Evolutionary conservation across 1,140 invertebrate species (phyloP).

Genomic region (Lineus longissimus): DNA sequence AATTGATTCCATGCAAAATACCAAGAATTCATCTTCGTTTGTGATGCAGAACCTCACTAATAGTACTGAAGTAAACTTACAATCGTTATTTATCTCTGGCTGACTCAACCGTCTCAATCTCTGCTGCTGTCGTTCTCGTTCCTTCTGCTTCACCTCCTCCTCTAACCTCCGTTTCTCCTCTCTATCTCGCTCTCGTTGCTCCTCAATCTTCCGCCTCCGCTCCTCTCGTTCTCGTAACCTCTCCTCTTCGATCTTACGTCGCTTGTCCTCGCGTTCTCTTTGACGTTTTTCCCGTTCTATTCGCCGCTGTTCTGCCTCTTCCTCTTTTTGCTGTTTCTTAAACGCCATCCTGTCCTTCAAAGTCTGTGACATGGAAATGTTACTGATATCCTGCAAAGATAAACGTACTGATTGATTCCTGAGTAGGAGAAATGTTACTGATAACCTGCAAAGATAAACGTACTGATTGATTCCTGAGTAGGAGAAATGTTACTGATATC

Average conservation of each 20-base stretch:
- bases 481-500: constrained; percentile 17
- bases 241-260: not conserved
- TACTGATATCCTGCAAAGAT: constrained; percentile 25
- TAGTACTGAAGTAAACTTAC: too few relatives aligned
- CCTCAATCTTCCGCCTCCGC: constrained; percentile 9
- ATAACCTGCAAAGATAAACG: constrained; percentile 23
- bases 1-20: too few relatives aligned
- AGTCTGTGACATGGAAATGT: constrained; percentile 26
- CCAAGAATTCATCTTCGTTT: too few relatives aligned
- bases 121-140: constrained; percentile 42
- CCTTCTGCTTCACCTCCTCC: constrained; percentile 43
- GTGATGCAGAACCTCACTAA: too few relatives aligned
- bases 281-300: constrained; percentile 26
- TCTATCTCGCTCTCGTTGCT: constrained; percentile 7
- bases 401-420: not conserved
- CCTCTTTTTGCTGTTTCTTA: constrained; percentile 30
- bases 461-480: not conserved
- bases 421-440: constrained; percentile 2
- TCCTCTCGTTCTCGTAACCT: constrained; percentile 10
- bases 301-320: constrained; percentile 32
- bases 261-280: not conserved
- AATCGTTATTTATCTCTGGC: too few relatives aligned
- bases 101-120: constrained; percentile 34
- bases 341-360: constrained; percentile 29
- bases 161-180: constrained; percentile 32